Evolutionary conservation across 1,140 invertebrate species (phyloP).

Genomic region (Oncopodura yosiiana): DNA sequence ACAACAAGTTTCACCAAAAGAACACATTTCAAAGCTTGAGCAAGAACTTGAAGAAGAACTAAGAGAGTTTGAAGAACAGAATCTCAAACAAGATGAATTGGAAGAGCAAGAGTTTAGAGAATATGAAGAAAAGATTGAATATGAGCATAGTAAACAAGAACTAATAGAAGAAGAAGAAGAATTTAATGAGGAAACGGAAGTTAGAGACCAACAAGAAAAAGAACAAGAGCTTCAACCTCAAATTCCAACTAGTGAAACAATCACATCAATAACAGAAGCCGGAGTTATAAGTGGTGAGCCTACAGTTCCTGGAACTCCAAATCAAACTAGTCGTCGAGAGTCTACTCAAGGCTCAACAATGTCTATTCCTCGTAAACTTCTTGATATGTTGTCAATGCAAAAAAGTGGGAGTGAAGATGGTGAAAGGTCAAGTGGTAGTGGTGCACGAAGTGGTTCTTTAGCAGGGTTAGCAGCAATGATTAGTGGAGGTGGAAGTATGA

Average conservation of each 20-base stretch:
- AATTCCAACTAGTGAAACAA: not conserved
- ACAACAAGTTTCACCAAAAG: constrained; percentile 40
- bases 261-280: not conserved
- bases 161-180: constrained; percentile 5
- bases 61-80: not conserved
- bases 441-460: not conserved
- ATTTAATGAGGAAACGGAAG: not conserved
- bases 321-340: constrained; percentile 28
- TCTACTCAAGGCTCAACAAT: constrained; percentile 27
- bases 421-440: constrained; percentile 5
- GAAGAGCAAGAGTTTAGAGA: not conserved
- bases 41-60: not conserved
- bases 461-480: not conserved
- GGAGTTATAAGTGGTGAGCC: not conserved
- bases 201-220: constrained; percentile 5
- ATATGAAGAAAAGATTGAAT: constrained; percentile 11
- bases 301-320: constrained; percentile 2
- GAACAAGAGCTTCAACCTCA: constrained; percentile 23
- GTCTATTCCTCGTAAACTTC: constrained; percentile 32
- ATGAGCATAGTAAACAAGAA: constrained; percentile 4
- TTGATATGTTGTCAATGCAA: constrained; percentile 36
- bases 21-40: constrained; percentile 14
- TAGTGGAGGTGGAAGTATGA: not conserved
- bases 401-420: constrained; percentile 24
- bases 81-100: not conserved